Evolutionary conservation across 2,797 vertebrate species (phyloP), one percentile per base, ranked within the genome.

Genomic region (Ataeniobius toweri): DNA sequence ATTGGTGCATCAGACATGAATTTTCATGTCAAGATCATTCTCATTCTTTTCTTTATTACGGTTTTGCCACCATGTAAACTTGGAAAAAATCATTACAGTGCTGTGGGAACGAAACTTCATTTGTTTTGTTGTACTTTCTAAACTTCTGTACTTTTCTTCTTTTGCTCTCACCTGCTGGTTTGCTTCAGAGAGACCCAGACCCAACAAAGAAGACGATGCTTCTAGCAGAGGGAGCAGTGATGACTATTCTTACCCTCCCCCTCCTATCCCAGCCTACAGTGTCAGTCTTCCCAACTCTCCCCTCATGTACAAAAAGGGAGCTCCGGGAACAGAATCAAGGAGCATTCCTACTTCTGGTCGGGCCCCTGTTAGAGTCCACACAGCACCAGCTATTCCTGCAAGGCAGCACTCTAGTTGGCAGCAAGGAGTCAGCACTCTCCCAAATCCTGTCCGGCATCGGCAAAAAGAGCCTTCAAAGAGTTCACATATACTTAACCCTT

Each of bases 171-270:
- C 76, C 6, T 80, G 55, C 26, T 80, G 77, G 24, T 77, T 73
- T 44, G 4, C 82, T 84, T 80, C 78, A 90, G 89, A 88, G 20
- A 80, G 73, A 68, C 36, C 39, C 13, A 73, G 78, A 67, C 24
- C 48, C 16, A 70, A 0, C 0, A 14, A 31, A 14, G 71, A 75
- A 22, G 65, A 71, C 0, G 56, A 20, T 31, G 9, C 74, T 36
- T 88, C 82, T 10, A 0, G 12, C 0, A 65, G 46, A 31, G 80
- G 63, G 3, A 80, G 70, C 81, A 83, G 51, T 10, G 89, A 89
- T 1, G 90, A 93, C 84, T 94, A 94, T 20, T 80, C 90, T 63
- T 84, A 85, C 69, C 92, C 85, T 77, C 92, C 89, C 26, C 87
- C 91, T 58, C 92, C 93, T 0, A 74, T 93, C 39, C 85, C 56